Evolutionary conservation across 2,888 invertebrate species (phyloP).

Genomic region (Lithophane semibrunnea): DNA sequence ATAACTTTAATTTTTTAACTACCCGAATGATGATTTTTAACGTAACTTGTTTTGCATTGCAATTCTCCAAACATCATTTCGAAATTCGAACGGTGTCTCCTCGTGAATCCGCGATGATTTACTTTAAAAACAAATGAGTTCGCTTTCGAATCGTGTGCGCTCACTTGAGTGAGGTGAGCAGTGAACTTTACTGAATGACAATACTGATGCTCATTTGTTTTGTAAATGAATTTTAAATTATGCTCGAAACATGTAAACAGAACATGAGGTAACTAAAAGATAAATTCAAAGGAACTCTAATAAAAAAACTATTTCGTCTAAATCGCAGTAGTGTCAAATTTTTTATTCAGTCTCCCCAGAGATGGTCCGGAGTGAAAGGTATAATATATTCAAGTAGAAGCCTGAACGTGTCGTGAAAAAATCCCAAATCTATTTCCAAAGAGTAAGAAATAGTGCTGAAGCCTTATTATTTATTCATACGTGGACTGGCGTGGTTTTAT

Average conservation of each 20-base stretch:
- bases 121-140: slow-evolving; percentile 5
- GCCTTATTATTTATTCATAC: slow-evolving; percentile 36
- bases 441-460: slow-evolving; percentile 33
- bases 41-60: not conserved
- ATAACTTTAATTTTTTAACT: not conserved
- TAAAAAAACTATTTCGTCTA: slow-evolving; percentile 2
- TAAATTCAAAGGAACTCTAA: not conserved
- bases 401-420: slow-evolving; percentile 19
- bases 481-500: not conserved
- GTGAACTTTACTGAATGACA: not conserved
- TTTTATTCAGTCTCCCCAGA: slow-evolving; percentile 38
- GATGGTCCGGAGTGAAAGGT: not conserved
- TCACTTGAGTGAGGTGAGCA: not conserved
- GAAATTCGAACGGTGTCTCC: not conserved
- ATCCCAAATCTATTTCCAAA: slow-evolving; percentile 42
- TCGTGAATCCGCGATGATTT: not conserved
- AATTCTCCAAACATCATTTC: not conserved
- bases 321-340: slow-evolving; percentile 12
- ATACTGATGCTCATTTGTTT: not conserved
- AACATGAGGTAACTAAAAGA: not conserved
- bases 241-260: not conserved
- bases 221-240: not conserved
- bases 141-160: not conserved
- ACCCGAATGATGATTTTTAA: not conserved
- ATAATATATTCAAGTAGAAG: slow-evolving; percentile 42